A percentile compares a stretch with the other conserved stretches of the same genome.
Conservation (phyloP, 2,888 invertebrate species). For the Smittia aterrima region DNA sequence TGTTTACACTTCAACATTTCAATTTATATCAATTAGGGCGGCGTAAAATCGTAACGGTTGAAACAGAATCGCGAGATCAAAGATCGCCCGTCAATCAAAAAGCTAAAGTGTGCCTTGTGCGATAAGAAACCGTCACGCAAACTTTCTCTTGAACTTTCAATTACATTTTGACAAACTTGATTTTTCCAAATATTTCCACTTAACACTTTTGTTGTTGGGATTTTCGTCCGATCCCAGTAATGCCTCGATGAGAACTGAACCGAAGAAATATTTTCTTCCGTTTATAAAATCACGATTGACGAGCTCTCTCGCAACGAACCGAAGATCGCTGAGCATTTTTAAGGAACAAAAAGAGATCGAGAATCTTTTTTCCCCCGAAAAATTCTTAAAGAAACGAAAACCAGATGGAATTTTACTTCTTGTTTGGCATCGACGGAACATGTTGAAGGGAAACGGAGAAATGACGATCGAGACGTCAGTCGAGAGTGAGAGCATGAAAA, state of each 20-base stretch:
- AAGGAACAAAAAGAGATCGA: background rate
- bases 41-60: background rate
- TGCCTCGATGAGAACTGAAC: conserved; percentile 14
- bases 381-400: background rate
- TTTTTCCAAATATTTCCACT: background rate
- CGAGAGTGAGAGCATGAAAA: background rate
- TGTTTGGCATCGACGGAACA: background rate
- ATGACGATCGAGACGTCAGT: background rate
- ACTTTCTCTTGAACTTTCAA: background rate
- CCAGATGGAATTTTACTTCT: background rate
- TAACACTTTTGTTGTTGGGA: background rate
- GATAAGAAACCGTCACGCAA: background rate
- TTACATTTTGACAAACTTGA: background rate
- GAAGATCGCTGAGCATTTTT: conserved; percentile 1
- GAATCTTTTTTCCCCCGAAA: too few relatives aligned
- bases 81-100: background rate
- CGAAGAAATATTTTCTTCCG: background rate
- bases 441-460: background rate
- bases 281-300: background rate
- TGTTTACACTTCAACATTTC: background rate
- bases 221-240: conserved; percentile 17
- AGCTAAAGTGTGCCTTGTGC: too few relatives aligned
- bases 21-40: background rate
- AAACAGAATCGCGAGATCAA: background rate
- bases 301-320: background rate